A percentile compares a stretch with the other conserved stretches of the same genome.
Conservation (phyloP, 2,113 vertebrate species). For the Eublepharis macularius region DNA sequence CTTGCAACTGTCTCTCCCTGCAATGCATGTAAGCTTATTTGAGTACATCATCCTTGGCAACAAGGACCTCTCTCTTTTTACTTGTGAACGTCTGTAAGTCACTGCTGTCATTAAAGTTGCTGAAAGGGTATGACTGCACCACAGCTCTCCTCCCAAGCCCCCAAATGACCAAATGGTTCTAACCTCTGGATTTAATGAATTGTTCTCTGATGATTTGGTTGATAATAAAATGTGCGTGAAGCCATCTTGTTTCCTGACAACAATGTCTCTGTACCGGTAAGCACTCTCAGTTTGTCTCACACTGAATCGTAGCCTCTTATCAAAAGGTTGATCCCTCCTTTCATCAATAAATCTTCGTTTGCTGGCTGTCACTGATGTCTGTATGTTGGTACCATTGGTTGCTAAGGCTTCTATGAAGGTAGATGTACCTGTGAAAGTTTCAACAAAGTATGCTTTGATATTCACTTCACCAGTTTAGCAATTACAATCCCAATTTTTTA, state of each 20-base stretch:
- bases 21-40: background rate
- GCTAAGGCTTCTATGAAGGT: conserved; percentile 84
- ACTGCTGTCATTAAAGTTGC: background rate
- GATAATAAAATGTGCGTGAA: conserved; percentile 98
- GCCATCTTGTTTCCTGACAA: conserved; percentile 96
- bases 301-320: conserved; percentile 94
- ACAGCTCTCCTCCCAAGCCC: background rate
- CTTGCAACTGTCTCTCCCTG: background rate
- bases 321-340: conserved; percentile 85
- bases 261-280: conserved; percentile 96
- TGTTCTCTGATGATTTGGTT: conserved; percentile 96
- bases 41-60: background rate
- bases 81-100: background rate
- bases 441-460: conserved; percentile 43
- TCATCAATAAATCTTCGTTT: conserved; percentile 90
- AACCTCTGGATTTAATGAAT: conserved; percentile 94
- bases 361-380: conserved; percentile 77
- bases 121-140: background rate
- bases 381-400: conserved; percentile 82
- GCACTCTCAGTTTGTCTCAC: conserved; percentile 96
- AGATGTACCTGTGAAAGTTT: conserved; percentile 78
- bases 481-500: background rate
- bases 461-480: background rate
- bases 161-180: conserved; percentile 41
- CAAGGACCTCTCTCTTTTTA: background rate